Evolutionary conservation across 2,888 invertebrate genomes (phyloP).

Genomic region (Eilema sororculum): DNA sequence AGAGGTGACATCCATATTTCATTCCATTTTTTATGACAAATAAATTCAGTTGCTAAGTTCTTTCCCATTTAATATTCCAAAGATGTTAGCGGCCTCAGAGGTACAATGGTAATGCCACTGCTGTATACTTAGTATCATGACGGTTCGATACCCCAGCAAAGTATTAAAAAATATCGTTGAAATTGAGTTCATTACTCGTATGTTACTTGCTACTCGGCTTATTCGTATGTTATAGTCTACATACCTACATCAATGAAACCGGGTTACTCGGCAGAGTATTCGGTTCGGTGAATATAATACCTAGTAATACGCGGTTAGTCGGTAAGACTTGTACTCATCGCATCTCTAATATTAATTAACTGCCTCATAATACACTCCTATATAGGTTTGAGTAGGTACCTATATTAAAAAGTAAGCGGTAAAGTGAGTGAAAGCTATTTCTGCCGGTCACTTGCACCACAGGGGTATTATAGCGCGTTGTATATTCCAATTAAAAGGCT

Average conservation of each 20-base stretch:
- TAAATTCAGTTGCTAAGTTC: too few relatives aligned
- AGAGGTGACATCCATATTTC: not conserved
- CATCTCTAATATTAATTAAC: not conserved
- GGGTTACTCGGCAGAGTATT: not conserved
- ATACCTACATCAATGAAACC: not conserved
- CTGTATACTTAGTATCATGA: too few relatives aligned
- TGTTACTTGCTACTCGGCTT: not conserved
- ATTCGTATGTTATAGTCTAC: not conserved
- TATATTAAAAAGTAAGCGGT: not conserved
- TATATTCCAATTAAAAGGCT: conserved; percentile 4
- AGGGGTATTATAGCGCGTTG: conserved; percentile 1
- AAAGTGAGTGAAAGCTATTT: not conserved
- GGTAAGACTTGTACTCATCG: not conserved
- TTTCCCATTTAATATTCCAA: too few relatives aligned
- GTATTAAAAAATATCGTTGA: not conserved
- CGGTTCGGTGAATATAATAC: not conserved
- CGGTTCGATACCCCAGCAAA: too few relatives aligned
- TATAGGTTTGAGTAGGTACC: not conserved
- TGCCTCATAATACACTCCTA: not conserved
- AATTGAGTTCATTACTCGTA: not conserved
- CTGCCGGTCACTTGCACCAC: not conserved
- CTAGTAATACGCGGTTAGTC: not conserved
- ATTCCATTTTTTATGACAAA: too few relatives aligned
- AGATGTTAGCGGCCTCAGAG: too few relatives aligned
- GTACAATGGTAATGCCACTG: too few relatives aligned